Evolutionary conservation across 2,888 invertebrate genomes (phyloP), one percentile per base, ranked within the genome.

Genomic region (Chymomyza caudatula): DNA sequence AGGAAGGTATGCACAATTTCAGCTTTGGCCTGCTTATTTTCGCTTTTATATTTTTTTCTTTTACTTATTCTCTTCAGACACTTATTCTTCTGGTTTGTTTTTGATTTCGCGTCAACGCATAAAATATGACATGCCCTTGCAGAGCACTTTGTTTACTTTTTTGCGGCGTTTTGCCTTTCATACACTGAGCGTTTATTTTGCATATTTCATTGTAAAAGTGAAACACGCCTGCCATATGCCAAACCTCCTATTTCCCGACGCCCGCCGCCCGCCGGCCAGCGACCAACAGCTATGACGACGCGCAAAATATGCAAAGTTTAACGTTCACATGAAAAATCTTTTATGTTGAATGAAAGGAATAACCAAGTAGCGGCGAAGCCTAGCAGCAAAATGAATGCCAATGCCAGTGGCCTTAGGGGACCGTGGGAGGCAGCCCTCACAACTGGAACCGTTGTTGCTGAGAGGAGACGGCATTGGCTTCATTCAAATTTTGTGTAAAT

Each of bases 141-240:
- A 19, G 29, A 37, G 29, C 29, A 37, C 29, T 37, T 11, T 37
- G 29, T 37, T 37, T 11, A 37, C 29, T 11, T 37, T n/a, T 13
- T 22, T 13, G 51, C 51, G 22, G 51, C 51, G 4, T 19, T 22
- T 22, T 22, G 22, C 19, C 20, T 22, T 51, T 13, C 15, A 51
- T 22, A 51, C 20, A 19, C 19, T 51, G 4, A 19, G 51, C 63
- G 52, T 58, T 53, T 63, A 66, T 68, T 69, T 69, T 59, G 69
- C 69, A 74, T 68, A 71, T 68, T 56, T 71, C 62, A 60, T 17
- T 47, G 29, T 29, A 29, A 55, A 56, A 43, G 64, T 37, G 65
- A 63, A 49, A 59, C 71, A 42, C 23, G 37, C 15, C 11, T 42
- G 4, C 5, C 42, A 3, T 8, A 58, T 47, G 47, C 13, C 47